Evolutionary conservation across 2,888 invertebrate species (phyloP), one percentile per base, ranked within the genome.

Genomic region (Xanthorhoe designata): DNA sequence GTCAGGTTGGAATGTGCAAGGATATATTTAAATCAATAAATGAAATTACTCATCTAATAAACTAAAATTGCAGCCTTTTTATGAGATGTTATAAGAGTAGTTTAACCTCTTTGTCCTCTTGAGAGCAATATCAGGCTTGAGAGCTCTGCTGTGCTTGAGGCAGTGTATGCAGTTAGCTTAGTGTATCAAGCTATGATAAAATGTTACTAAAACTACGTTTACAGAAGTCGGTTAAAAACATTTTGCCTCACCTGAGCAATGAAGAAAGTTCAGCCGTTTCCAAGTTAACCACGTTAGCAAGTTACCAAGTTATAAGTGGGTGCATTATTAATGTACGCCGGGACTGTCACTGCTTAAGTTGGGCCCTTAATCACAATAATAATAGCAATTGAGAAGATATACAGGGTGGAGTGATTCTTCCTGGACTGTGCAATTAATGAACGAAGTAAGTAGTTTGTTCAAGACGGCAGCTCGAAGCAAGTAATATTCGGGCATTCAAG

Each of bases 291-390:
- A 71, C 70, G 66, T 66, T 64, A 66, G 77, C 74, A 77, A 73
- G 69, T 76, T 77, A 75, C 73, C 76, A 80, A 84, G 84, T 83
- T 81, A 82, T 79, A 79, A 78, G 78, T 78, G 70, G 78, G 80
- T 85, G 73, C 79, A 89, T 89, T 83, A 87, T 84, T 88, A 85
- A 90, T 86, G 84, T 77, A 82, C 70, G 70, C 70, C 74, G 75
- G 75, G 80, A 83, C 81, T 85, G 88, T 86, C 86, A 87, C 80
- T 78, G 75, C 78, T 83, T 83, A 83, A 86, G 84, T 85, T 81
- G 78, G 64, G 74, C 74, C 83, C 82, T 84, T 88, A 81, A 88
- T 88, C 84, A 87, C 87, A 88, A 88, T 88, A 87, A 88, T 86
- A 86, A 84, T 84, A 85, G 86, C 85, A 78, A 67, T 72, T 69